Evolutionary conservation across 2,113 vertebrate species (phyloP), one percentile per base, ranked within the genome.

Genomic region (Ibidorhyncha struthersii): DNA sequence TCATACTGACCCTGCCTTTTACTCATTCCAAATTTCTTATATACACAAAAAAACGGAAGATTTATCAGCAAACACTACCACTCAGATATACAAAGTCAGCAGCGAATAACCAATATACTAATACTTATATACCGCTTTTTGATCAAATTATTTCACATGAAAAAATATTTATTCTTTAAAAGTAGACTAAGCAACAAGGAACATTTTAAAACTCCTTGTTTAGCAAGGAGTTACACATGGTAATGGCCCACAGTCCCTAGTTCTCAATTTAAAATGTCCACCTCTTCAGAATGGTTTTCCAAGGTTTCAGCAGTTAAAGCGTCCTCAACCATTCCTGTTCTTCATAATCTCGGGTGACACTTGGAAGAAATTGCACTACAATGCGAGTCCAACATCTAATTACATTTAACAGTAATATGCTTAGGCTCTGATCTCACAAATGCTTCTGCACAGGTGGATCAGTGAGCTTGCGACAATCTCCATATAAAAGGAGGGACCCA

Each of bases 381-480:
- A 61, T 45, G 38, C 0, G 0, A 93, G 59, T 62, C 73, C 41
- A 87, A 73, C 91, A 83, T 63, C 94, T 79, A 96, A 97, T 96
- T 90, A 91, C 45, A 52, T 53, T 82, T 52, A 96, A 52, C 91
- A 88, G 66, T 96, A 97, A 97, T 94, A 69, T 43, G 50, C 93
- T 97, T 94, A 94, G 62, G 78, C 71, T 88, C 84, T 95, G 84
- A 93, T 89, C 78, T 87, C 87, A 65, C 66, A 85, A 87, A 69
- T n/a, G 23, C 56, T 93, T 59, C 56, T 71, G 84, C 61, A 73
- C 58, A 92, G 89, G 86, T 95, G 40, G 81, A 80, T 85, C 78
- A 82, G 53, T 10, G 15, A 91, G 38, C 34, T 20, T 56, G 49
- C 0, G 0, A 49, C 34, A 16, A 25, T 12, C 30, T 40, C 77